Conservation (phyloP, 2,113 vertebrate species). For the Centrocercus urophasianus region DNA sequence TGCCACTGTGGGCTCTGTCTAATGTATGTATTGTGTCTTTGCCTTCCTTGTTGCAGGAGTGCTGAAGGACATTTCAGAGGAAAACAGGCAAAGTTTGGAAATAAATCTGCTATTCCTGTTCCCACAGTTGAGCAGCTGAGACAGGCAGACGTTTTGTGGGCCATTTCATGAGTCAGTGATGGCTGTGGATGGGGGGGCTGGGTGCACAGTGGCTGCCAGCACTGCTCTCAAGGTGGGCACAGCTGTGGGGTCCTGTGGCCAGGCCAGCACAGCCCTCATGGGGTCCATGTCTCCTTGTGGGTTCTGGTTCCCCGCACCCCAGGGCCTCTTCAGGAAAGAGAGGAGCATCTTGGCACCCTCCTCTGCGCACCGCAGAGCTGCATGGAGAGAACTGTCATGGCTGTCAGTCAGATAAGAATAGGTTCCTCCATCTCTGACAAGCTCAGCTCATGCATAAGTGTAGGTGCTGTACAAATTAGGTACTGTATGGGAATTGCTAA, state of each 20-base stretch:
- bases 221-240: background rate
- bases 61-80: background rate
- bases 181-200: background rate
- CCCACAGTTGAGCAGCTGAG: background rate
- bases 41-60: background rate
- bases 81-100: background rate
- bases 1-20: no score
- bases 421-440: background rate
- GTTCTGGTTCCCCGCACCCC: background rate
- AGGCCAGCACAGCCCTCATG: no score
- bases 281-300: background rate
- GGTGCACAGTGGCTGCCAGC: background rate
- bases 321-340: background rate
- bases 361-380: accelerated
- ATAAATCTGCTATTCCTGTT: background rate
- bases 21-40: no score
- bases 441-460: background rate
- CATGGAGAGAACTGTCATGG: no score
- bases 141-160: background rate
- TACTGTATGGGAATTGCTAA: no score
- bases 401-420: accelerated
- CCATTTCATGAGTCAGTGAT: background rate
- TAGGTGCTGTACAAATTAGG: background rate
- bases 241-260: background rate
- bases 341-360: background rate